A percentile compares a stretch with the other conserved stretches of the same genome.
Evolutionary conservation across 35 echinoderm and acorn worm genomes (phyloP).

Genomic region (Hemicentrotus pulcherrimus): DNA sequence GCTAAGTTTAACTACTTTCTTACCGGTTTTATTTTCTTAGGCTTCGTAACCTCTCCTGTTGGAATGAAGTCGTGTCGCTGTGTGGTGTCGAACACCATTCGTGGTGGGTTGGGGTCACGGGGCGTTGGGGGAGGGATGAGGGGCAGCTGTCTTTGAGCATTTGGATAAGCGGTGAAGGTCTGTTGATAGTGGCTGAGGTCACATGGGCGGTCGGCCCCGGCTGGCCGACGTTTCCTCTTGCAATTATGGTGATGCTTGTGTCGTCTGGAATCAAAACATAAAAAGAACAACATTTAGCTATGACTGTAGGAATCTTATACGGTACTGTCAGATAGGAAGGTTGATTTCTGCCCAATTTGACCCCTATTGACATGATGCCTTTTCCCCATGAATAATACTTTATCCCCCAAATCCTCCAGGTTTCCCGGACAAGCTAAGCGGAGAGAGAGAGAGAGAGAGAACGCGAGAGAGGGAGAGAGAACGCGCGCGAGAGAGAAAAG

Average conservation of each 20-base stretch:
- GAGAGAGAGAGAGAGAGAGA: no score
- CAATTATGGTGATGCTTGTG: constrained; percentile 71
- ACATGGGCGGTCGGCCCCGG: constrained; percentile 46
- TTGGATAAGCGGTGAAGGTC: constrained; percentile 55
- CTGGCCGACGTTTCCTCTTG: constrained; percentile 50
- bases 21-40: constrained; percentile 72
- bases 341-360: no score
- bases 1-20: background rate
- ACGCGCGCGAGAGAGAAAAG: no score
- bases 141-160: constrained; percentile 55
- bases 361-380: no score
- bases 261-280: constrained; percentile 29
- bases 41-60: constrained; percentile 52
- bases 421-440: no score
- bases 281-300: background rate
- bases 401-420: no score
- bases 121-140: constrained; percentile 84
- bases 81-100: constrained; percentile 77
- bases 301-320: no score
- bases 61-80: constrained; percentile 77
- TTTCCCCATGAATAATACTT: no score
- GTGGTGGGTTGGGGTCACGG: constrained; percentile 77
- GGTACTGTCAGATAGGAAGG: no score
- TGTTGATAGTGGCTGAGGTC: constrained; percentile 75
- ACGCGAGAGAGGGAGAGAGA: no score